Base-by-base conservation (phyloP, 2,113 vertebrate genomes). In the Oryzias melastigma region DNA sequence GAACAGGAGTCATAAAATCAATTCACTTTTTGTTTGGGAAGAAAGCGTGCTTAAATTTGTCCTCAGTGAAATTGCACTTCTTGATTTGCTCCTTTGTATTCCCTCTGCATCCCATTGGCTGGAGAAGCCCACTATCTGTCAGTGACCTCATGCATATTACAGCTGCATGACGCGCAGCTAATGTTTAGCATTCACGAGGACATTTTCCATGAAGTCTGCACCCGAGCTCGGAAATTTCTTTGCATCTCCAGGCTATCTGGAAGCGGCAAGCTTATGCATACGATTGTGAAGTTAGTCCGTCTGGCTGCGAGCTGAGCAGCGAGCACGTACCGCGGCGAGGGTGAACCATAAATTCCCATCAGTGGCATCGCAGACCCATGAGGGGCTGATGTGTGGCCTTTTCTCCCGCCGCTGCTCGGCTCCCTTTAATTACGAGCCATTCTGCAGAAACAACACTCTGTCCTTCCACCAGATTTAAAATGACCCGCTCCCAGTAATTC, bases 401-500 rank as follows among this genome's bases (percentile, higher is more conserved):
- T 47, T 13, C 89, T 90, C 88, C 74, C 43, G 62, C 80, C 44
- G 77, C 80, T 58, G 83, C 80, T 79, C 82, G 25, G 81, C 78
- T 84, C 80, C 75, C 81, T 90, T 91, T 91, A 92, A 91, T 92
- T 92, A 91, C 82, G 78, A 86, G 54, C 83, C 78, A 60, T 89
- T 92, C 85, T 80, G 76, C 80, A 88, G 87, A 81, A 91, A 90
- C 90, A 92, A 91, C 91, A 87, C 79, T 77, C 82, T 80, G 88
- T 89, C 88, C 87, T 91, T 90, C 85, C 81, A 58, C 70, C 80
- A 88, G 82, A 91, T 89, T 90, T 90, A 90, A 89, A 88, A 85
- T 80, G 65, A 79, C 82, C 81, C 66, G 78, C 81, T 85, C 65
- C 71, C 20, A 20, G 85, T 90, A 91, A 91, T 91, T 90, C 89